These are phyloP conservation scores for Micrasema minimum DNA, from an alignment of 1,140 invertebrate genomes.

Conservation along the genomic window DNA sequence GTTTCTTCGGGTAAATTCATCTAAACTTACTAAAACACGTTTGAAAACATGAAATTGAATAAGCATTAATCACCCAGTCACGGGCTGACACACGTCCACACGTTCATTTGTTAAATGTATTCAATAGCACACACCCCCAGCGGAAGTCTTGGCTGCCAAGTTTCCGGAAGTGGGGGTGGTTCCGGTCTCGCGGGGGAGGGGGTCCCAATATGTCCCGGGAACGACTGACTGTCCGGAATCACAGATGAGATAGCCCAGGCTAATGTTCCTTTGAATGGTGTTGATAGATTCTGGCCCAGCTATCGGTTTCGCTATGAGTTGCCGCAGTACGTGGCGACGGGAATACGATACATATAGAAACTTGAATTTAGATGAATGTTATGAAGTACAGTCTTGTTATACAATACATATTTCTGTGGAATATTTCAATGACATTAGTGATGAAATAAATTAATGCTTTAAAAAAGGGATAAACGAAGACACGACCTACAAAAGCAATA, in stretches of 20 bases:
- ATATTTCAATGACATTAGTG: no score
- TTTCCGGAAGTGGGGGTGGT: conserved; percentile 35
- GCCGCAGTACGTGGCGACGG: conserved; percentile 7
- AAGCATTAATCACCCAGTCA: conserved; percentile 26
- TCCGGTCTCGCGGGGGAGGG: conserved; percentile 8
- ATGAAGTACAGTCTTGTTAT: no score
- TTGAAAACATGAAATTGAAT: conserved; percentile 16
- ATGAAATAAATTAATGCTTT: no score
- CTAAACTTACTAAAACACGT: no score
- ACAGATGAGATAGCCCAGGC: conserved; percentile 51
- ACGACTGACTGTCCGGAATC: conserved; percentile 52
- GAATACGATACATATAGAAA: background rate
- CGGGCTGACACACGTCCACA: conserved; percentile 10
- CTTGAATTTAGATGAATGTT: no score
- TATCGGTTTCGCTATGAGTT: conserved; percentile 29
- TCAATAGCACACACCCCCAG: conserved; percentile 34
- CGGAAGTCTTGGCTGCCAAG: conserved; percentile 26
- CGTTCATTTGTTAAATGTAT: conserved; percentile 40
- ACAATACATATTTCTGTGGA: no score
- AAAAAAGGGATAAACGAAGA: no score
- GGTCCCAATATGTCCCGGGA: conserved; percentile 50
- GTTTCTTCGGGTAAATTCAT: no score
- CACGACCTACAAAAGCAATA: no score
- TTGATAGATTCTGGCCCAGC: conserved; percentile 46
- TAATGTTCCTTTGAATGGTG: conserved; percentile 54